A percentile compares a stretch with the other conserved stretches of the same genome.
phyloP scores from a whole-genome alignment of 2,888 invertebrate genomes.

The Eristalis pertinax region DNA sequence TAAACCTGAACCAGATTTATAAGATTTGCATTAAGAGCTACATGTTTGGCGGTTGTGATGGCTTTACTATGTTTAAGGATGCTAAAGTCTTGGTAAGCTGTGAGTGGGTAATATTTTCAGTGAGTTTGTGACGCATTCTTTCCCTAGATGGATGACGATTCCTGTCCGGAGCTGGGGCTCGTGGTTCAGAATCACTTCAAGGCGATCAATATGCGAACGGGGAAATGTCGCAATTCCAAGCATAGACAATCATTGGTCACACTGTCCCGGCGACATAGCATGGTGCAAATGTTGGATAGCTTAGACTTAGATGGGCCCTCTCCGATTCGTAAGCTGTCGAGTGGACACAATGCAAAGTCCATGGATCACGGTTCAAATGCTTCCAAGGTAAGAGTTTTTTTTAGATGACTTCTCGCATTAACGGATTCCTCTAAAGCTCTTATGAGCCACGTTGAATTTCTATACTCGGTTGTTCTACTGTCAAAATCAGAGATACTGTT shows the following conservation, averaged over 20 bases:
- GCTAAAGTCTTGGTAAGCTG: constrained; percentile 87
- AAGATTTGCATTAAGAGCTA: constrained; percentile 92
- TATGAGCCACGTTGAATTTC: too few species aligned
- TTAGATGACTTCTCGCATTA: too few species aligned
- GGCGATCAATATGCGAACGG: constrained; percentile 90
- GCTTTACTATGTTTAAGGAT: constrained; percentile 89
- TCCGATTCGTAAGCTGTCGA: constrained; percentile 83
- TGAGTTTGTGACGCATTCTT: constrained; percentile 15
- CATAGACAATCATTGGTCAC: constrained; percentile 93
- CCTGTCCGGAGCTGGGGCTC: constrained; percentile 91
- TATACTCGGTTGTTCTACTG: too few species aligned
- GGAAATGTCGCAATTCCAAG: constrained; percentile 87
- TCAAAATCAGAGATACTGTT: too few species aligned
- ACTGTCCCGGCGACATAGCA: constrained; percentile 89
- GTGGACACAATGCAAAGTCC: constrained; percentile 79
- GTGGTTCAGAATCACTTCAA: constrained; percentile 95
- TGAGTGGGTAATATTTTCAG: neutral
- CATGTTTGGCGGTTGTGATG: constrained; percentile 91
- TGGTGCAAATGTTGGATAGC: constrained; percentile 89
- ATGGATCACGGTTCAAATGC: constrained; percentile 79
- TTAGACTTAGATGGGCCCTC: constrained; percentile 88
- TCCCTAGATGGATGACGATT: constrained; percentile 89
- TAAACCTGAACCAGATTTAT: constrained; percentile 88
- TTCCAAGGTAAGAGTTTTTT: constrained; percentile 76
- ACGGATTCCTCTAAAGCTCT: too few species aligned